Conservation (phyloP, 2,113 vertebrate genomes). For the zebrafish (Danio rerio) region DNA sequence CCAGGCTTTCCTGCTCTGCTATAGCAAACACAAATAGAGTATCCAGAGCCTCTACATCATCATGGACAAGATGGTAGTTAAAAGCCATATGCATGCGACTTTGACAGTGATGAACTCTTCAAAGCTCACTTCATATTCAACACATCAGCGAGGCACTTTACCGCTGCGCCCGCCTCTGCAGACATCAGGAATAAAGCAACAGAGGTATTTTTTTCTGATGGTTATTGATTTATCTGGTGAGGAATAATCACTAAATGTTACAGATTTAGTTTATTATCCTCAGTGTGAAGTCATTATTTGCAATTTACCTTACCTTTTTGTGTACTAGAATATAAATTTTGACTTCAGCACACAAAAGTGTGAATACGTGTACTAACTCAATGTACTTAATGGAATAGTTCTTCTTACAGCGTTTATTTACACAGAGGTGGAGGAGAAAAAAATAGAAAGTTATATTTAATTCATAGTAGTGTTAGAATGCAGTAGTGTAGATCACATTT, state of each 20-base stretch:
- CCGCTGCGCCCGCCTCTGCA: background rate
- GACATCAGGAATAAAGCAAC: background rate
- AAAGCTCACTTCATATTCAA: constrained; percentile 15
- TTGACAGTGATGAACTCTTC: background rate
- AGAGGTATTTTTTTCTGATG: background rate
- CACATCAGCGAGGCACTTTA: background rate
- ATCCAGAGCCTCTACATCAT: constrained; percentile 1
- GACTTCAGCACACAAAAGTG: background rate
- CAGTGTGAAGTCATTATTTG: background rate
- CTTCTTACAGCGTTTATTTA: background rate
- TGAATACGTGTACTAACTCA: background rate
- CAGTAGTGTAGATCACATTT: background rate
- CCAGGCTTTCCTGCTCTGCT: background rate
- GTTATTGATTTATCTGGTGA: background rate
- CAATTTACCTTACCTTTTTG: background rate
- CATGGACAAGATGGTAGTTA: background rate
- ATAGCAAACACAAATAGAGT: background rate
- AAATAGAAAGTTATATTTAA: background rate
- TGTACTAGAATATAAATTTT: background rate
- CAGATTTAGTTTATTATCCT: background rate
- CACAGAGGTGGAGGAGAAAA: background rate
- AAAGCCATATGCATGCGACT: background rate
- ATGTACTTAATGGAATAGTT: background rate
- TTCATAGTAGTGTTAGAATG: background rate
- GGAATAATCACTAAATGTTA: background rate